These are phyloP conservation scores for Melanostoma mellinum DNA, from an alignment of 2,888 invertebrate species.

Conservation along the genomic window DNA sequence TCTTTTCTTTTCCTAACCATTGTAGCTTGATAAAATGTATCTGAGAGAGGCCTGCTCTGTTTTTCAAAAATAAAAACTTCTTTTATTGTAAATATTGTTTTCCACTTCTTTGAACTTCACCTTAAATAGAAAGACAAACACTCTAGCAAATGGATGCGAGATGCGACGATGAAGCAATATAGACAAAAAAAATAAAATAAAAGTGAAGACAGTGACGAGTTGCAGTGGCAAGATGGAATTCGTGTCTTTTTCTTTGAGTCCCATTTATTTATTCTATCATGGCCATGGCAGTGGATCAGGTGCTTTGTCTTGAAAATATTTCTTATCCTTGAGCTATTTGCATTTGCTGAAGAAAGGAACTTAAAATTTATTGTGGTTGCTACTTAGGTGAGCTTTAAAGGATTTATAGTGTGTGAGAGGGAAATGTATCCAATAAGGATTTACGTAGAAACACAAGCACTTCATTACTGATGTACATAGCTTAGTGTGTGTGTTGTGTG, in stretches of 20 bases:
- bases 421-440: slow-evolving; percentile 10
- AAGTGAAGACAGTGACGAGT: neutral
- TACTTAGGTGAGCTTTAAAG: slow-evolving; percentile 33
- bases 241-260: slow-evolving; percentile 49
- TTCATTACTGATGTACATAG: too few relatives aligned
- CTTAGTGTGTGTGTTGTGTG: too few relatives aligned
- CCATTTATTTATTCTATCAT: slow-evolving; percentile 49
- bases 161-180: slow-evolving; percentile 1
- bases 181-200: neutral
- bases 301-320: slow-evolving; percentile 47
- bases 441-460: neutral
- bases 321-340: slow-evolving; percentile 67
- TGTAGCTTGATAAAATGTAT: neutral
- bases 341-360: slow-evolving; percentile 42
- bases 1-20: neutral
- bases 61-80: slow-evolving; percentile 39
- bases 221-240: slow-evolving; percentile 2
- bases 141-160: slow-evolving; percentile 39
- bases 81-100: slow-evolving; percentile 67
- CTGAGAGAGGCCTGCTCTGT: slow-evolving; percentile 30
- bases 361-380: slow-evolving; percentile 58
- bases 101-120: slow-evolving; percentile 72
- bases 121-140: slow-evolving; percentile 48
- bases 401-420: slow-evolving; percentile 10
- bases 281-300: slow-evolving; percentile 63